These are phyloP conservation scores for Maniola jurtina DNA, from an alignment of 1,140 invertebrate species.

Conservation along the genomic window DNA sequence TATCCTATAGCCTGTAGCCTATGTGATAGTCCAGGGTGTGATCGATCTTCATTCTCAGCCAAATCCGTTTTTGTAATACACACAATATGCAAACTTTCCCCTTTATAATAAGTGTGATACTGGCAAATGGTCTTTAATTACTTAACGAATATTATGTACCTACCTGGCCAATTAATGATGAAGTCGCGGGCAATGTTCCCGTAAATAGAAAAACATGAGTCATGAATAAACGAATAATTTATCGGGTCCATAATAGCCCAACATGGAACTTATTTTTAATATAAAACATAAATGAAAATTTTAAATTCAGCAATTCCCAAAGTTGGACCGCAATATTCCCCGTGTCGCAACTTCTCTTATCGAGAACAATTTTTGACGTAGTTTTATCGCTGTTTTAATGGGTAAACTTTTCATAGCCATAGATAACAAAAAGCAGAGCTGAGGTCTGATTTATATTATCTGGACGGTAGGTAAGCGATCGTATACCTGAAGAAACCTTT, in stretches of 20 bases:
- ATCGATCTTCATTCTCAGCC: too few species aligned
- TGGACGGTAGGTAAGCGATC: background rate
- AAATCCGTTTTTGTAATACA: too few species aligned
- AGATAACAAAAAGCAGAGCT: constrained; percentile 6
- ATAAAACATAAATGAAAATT: background rate
- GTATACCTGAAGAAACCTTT: too few species aligned
- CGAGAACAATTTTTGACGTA: constrained; percentile 16
- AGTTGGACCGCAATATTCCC: constrained; percentile 9
- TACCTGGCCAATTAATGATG: too few species aligned
- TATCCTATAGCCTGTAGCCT: too few species aligned
- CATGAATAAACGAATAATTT: background rate
- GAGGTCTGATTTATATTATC: background rate
- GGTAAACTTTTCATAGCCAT: constrained; percentile 11
- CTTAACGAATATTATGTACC: too few species aligned
- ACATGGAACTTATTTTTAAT: background rate
- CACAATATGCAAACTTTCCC: too few species aligned
- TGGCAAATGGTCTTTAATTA: too few species aligned
- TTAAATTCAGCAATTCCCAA: constrained; percentile 14
- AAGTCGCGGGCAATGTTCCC: too few species aligned
- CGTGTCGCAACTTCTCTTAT: constrained; percentile 12
- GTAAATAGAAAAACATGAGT: background rate
- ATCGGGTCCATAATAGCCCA: background rate
- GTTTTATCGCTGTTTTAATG: constrained; percentile 14
- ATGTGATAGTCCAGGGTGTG: too few species aligned
- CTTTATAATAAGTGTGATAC: too few species aligned